Conservation (phyloP, 2,113 vertebrate species). For the Malurus melanocephalus region DNA sequence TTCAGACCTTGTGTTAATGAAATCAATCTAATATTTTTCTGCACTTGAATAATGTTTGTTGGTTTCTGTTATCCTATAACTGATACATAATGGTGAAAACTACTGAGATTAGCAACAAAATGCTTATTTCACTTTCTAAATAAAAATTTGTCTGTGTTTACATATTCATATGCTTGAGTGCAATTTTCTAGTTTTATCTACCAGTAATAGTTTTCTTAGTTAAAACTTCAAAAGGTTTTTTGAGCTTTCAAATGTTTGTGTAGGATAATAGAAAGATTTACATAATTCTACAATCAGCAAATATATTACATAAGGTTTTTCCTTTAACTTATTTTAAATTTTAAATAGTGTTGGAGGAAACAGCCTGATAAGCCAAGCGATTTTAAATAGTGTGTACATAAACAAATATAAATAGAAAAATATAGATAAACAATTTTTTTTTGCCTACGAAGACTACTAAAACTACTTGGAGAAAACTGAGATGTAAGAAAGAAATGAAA, state of each 20-base stretch:
- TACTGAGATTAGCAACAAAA: not conserved
- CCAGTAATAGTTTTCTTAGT: not conserved
- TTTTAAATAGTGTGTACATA: not conserved
- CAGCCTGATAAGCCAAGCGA: not conserved
- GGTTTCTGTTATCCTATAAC: not conserved
- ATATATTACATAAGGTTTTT: not conserved
- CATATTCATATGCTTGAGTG: not conserved
- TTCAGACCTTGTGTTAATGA: not conserved
- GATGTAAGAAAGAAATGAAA: not conserved
- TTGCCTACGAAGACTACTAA: not conserved
- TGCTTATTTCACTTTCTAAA: not conserved
- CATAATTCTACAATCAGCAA: not conserved
- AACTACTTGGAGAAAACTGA: not conserved
- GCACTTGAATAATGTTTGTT: not conserved
- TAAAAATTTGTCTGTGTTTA: not conserved
- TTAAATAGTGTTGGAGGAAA: not conserved
- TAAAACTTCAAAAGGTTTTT: not conserved
- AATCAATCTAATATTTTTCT: not conserved
- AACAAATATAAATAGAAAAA: not conserved
- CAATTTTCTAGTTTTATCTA: constrained; percentile 11
- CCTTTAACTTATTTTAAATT: not conserved
- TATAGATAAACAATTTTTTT: not conserved
- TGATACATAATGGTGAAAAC: not conserved
- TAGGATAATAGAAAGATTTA: not conserved
- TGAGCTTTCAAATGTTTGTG: not conserved